A percentile compares a stretch with the other conserved stretches of the same genome.
phyloP scores from a whole-genome alignment of 2,888 invertebrate genomes.

The Pandemis corylana region DNA sequence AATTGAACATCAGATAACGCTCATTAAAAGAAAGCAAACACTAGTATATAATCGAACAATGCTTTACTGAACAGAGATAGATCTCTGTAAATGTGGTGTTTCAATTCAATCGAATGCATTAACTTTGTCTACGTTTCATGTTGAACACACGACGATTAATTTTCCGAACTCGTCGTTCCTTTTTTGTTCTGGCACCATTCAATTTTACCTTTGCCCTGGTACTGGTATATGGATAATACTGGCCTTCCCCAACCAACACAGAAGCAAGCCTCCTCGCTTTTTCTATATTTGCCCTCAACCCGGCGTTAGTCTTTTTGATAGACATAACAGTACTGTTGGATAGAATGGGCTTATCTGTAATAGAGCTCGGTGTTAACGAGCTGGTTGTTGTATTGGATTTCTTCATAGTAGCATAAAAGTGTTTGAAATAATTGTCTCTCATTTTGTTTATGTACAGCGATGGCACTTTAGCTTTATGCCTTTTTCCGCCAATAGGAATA shows the following conservation, averaged over 20 bases:
- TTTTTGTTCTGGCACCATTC: slow-evolving; percentile 3
- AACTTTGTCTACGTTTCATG: neutral
- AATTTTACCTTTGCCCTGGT: neutral
- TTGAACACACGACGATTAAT: neutral
- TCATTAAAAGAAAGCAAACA: slow-evolving; percentile 32
- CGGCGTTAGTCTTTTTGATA: slow-evolving; percentile 20
- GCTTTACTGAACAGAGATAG: slow-evolving; percentile 15
- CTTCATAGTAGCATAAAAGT: slow-evolving; percentile 55
- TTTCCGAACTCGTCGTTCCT: slow-evolving; percentile 1
- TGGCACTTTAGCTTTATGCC: slow-evolving; percentile 51
- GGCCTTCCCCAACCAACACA: slow-evolving; percentile 53
- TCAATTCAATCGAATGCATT: neutral
- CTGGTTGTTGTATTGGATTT: slow-evolving; percentile 46
- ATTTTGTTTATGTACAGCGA: slow-evolving; percentile 61
- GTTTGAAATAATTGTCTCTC: slow-evolving; percentile 69
- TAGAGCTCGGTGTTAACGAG: slow-evolving; percentile 38
- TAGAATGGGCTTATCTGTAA: neutral
- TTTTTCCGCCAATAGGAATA: slow-evolving; percentile 53
- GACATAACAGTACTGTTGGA: neutral
- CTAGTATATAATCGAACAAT: slow-evolving; percentile 28
- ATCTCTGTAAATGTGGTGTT: slow-evolving; percentile 13
- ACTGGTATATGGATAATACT: neutral
- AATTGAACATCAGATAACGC: slow-evolving; percentile 25
- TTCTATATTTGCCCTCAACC: slow-evolving; percentile 53
- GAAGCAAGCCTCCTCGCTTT: slow-evolving; percentile 64